A percentile compares a stretch with the other conserved stretches of the same genome.
Evolutionary conservation across 2,797 vertebrate genomes (phyloP).

Genomic region (Lutjanus campechanus): DNA sequence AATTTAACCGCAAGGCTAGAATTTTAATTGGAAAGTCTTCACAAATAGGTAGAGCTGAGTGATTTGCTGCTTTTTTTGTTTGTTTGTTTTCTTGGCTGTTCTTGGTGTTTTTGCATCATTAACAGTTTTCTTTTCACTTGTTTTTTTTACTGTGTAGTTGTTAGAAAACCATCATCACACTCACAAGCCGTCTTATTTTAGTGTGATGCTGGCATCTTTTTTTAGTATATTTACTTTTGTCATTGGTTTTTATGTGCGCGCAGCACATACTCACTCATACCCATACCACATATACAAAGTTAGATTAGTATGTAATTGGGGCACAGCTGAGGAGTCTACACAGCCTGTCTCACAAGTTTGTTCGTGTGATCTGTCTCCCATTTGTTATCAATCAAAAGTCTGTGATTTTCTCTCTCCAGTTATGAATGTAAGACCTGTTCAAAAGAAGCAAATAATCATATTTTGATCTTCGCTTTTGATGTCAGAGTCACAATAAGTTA

Average conservation of each 20-base stretch:
- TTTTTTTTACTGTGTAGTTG: neutral
- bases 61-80: neutral
- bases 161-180: neutral
- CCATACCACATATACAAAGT: neutral
- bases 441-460: constrained; percentile 12
- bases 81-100: neutral
- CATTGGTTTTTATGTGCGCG: neutral
- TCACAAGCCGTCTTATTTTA: neutral
- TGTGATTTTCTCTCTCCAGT: constrained; percentile 2
- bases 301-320: constrained; percentile 51
- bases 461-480: neutral
- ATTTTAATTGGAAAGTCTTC: neutral
- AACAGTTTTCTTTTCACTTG: neutral
- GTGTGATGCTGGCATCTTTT: too few species aligned
- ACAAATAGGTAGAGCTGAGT: neutral
- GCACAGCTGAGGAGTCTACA: constrained; percentile 11
- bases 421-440: constrained; percentile 7
- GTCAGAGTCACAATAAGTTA: constrained; percentile 10
- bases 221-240: neutral
- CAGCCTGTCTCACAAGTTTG: constrained; percentile 3
- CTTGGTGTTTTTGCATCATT: neutral
- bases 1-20: neutral
- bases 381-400: neutral
- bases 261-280: neutral
- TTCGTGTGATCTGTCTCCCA: neutral